These are phyloP conservation scores for Sparidentex hasta DNA, from an alignment of 2,797 vertebrate genomes.

Conservation along the genomic window DNA sequence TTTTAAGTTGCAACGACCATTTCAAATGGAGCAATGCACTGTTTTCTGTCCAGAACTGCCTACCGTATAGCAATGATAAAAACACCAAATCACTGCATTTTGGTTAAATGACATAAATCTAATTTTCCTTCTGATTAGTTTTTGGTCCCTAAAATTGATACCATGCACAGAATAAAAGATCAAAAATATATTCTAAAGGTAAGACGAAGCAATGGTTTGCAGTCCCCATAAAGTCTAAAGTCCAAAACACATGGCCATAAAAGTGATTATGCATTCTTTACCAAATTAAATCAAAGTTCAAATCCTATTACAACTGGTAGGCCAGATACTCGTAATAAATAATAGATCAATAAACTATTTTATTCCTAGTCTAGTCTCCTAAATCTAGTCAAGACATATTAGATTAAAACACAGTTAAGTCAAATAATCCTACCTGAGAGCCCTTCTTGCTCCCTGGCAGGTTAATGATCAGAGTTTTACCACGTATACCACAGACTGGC, in stretches of 20 bases:
- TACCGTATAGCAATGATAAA: neutral
- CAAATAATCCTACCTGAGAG: slow-evolving; percentile 91
- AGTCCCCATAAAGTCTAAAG: neutral
- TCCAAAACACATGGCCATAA: neutral
- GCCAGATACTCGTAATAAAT: neutral
- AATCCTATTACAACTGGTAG: neutral
- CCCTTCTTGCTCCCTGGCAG: slow-evolving; percentile 99
- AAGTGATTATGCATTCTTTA: neutral
- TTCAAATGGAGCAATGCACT: too few relatives aligned
- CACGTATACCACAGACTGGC: slow-evolving; percentile 97
- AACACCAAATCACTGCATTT: neutral
- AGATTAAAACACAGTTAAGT: neutral
- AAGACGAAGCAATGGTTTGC: neutral
- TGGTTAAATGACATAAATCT: neutral
- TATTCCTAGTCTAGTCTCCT: neutral
- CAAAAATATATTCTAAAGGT: neutral
- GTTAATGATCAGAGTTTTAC: slow-evolving; percentile 99
- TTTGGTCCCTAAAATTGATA: neutral
- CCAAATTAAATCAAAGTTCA: neutral
- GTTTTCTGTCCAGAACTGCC: neutral
- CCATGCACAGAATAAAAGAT: neutral
- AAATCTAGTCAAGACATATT: neutral
- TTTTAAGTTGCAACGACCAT: too few relatives aligned
- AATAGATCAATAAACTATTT: neutral
- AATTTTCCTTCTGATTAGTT: neutral